These are phyloP conservation scores for Masnerella sp. DNA, from an alignment of 2,888 invertebrate species.

Conservation along the genomic window DNA sequence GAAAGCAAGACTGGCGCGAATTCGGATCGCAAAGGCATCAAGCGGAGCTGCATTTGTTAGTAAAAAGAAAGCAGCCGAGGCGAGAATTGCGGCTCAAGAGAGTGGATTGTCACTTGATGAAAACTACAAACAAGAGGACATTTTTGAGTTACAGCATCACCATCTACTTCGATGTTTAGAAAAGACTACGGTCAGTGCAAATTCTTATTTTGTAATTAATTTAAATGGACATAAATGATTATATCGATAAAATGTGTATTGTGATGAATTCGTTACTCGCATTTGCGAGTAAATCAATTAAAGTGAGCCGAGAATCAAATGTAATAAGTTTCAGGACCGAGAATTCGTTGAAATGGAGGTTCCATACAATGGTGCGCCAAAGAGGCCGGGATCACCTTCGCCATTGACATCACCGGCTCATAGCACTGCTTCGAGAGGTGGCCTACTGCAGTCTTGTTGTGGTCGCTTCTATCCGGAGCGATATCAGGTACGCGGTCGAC, in stretches of 20 bases:
- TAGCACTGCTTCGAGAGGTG: conserved; percentile 85
- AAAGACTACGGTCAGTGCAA: conserved; percentile 96
- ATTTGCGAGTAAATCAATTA: too few species aligned
- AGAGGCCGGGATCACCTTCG: conserved; percentile 93
- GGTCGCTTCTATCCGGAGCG: conserved; percentile 90
- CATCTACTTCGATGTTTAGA: conserved; percentile 98
- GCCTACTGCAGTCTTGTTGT: conserved; percentile 89
- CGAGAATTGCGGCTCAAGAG: conserved; percentile 93
- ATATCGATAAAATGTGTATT: too few species aligned
- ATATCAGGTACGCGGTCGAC: conserved; percentile 86
- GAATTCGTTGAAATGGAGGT: conserved; percentile 98
- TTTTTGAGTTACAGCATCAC: conserved; percentile 99
- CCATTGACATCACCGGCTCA: conserved; percentile 92
- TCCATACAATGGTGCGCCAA: conserved; percentile 95
- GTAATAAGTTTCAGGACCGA: conserved; percentile 91
- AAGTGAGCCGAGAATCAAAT: too few species aligned
- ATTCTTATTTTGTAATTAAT: too few species aligned
- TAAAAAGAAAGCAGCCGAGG: conserved; percentile 99
- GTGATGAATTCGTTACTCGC: too few species aligned
- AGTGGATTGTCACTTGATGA: conserved; percentile 95
- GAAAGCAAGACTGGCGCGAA: conserved; percentile 99
- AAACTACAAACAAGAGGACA: conserved; percentile 93
- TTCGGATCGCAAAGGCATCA: conserved; percentile 98
- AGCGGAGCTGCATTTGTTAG: conserved; percentile 98
- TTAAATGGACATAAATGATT: too few species aligned